Evolutionary conservation across 2,113 vertebrate species (phyloP), one percentile per base, ranked within the genome.

Genomic region (Ctenomys sociabilis): DNA sequence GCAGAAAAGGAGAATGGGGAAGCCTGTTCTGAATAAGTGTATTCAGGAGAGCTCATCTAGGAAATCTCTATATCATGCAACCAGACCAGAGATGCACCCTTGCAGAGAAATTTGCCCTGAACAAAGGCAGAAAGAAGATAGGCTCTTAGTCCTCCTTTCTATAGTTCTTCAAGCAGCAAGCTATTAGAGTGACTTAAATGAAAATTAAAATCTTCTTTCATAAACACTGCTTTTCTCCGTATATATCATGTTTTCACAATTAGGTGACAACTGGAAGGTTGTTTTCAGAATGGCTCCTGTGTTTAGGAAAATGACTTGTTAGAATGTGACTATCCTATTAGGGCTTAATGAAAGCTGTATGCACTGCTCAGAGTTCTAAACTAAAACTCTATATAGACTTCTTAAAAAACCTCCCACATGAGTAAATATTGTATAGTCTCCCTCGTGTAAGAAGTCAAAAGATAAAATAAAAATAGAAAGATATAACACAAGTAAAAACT

Each of bases 151-250:
- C 86, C 91, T 40, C 52, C 40, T 95, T 85, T 81, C 59, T 87
- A 10, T 16, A 66, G 7, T 70, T 19, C 57, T 87, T 57, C 93
- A 84, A 93, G 19, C 45, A 95, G 57, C 57, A 61, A 72, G 89
- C 90, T 81, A 94, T 91, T 72, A 85, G 77, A 84, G 92, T 80
- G 68, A 59, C 19, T 87, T 59, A 61, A 21, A 0, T n/a, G 13
- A 59, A 87, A 91, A 91, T 80, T 52, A 40, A 66, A 24, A 64
- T 86, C 40, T 80, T 84, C 28, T 37, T 93, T 92, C 78, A 54
- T 83, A n/a, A n/a, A n/a, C 24, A 73, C 86, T 75, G 35, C 57
- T 80, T 89, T 88, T 40, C 35, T 90, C 0, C 49, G 14, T 63
- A 17, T 77, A n/a, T 83, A 61, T 73, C 28, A 72, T 49, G 24